Percentiles rank a stretch among this genome's conserved stretches.
Conservation (phyloP, 2,797 vertebrate genomes). For the Syndactyla subalaris region DNA sequence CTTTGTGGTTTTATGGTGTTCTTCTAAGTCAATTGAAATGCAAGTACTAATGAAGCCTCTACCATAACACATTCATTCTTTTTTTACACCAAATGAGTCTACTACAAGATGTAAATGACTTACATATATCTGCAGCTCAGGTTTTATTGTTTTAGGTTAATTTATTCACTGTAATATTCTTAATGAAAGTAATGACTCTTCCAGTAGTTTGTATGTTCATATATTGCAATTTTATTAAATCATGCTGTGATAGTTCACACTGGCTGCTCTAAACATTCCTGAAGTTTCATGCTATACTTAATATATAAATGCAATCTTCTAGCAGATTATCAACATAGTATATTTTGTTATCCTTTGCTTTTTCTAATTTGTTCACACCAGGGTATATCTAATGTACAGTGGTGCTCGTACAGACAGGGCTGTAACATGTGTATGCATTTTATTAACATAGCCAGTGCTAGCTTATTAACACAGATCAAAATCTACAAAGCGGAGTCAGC, state of each 20-base stretch:
- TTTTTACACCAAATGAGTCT: conserved; percentile 74
- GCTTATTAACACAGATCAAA: not conserved
- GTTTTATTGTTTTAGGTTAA: conserved; percentile 81
- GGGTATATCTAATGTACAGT: conserved; percentile 8
- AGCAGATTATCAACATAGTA: conserved; percentile 61
- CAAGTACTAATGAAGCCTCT: conserved; percentile 79
- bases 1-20: conserved; percentile 69
- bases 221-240: conserved; percentile 79
- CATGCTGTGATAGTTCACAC: conserved; percentile 77
- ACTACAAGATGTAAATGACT: conserved; percentile 79
- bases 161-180: conserved; percentile 82
- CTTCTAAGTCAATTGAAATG: conserved; percentile 79
- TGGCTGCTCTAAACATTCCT: conserved; percentile 65
- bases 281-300: conserved; percentile 68
- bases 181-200: conserved; percentile 86
- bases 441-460: not conserved
- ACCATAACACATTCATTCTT: conserved; percentile 75
- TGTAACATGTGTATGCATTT: not conserved
- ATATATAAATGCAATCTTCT: conserved; percentile 73
- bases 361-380: conserved; percentile 62
- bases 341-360: conserved; percentile 67
- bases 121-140: conserved; percentile 79
- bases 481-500: not conserved
- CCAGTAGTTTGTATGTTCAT: conserved; percentile 75
- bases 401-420: not conserved